A percentile compares a stretch with the other conserved stretches of the same genome.
phyloP scores from a whole-genome alignment of 2,797 vertebrate species.

The Ctenopoma multispine region DNA sequence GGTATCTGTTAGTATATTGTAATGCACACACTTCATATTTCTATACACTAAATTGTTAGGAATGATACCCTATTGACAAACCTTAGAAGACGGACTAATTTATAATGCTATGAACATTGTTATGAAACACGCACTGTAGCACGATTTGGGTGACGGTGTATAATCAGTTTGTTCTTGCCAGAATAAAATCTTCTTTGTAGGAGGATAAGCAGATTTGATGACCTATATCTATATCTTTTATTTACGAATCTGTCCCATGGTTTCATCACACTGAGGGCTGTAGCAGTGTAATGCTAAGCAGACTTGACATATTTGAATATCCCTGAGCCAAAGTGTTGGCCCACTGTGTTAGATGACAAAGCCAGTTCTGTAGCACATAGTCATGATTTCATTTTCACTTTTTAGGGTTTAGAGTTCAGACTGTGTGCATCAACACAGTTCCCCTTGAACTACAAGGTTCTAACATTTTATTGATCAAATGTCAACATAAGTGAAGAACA shows the following conservation, averaged over 20 bases:
- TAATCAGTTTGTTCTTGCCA: conserved; percentile 5
- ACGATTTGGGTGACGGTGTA: conserved; percentile 1
- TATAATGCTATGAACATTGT: neutral
- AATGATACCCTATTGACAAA: neutral
- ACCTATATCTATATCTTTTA: conserved; percentile 44
- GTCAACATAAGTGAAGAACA: neutral
- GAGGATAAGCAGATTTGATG: conserved; percentile 34
- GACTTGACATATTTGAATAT: conserved; percentile 36
- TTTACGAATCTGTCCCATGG: conserved; percentile 39
- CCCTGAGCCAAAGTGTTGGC: neutral
- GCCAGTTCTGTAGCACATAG: neutral
- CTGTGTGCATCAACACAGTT: neutral
- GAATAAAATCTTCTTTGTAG: conserved; percentile 21
- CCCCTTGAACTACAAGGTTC: neutral
- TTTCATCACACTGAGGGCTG: conserved; percentile 43
- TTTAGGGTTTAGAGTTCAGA: neutral
- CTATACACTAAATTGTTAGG: neutral
- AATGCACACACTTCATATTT: neutral
- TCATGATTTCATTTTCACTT: neutral
- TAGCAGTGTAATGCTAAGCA: conserved; percentile 17
- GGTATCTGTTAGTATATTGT: neutral
- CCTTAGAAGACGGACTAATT: conserved; percentile 1
- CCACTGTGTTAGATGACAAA: conserved; percentile 3
- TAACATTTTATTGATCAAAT: conserved; percentile 1
- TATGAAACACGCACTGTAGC: neutral